Percentiles rank a stretch among this genome's conserved stretches.
Conservation (phyloP, 1,140 invertebrate species). For the Leptoteleia sp. region DNA sequence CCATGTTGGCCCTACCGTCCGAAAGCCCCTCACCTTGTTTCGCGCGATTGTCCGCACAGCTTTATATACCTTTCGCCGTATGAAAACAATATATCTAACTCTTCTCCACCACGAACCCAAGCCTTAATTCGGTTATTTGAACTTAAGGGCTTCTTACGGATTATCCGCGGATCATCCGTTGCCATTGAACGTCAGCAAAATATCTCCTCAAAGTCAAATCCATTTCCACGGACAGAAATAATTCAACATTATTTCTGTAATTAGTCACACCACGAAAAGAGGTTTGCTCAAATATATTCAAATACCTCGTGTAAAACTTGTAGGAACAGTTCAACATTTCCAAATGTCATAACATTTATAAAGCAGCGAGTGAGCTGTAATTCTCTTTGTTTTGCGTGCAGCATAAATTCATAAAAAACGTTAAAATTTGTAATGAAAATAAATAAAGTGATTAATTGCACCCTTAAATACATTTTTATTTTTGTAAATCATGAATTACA, state of each 20-base stretch:
- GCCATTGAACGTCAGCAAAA: slow-evolving; percentile 74
- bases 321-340: no score
- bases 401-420: no score
- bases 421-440: no score
- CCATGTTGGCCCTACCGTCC: slow-evolving; percentile 72
- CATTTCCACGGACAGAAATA: slow-evolving; percentile 62
- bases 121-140: slow-evolving; percentile 72
- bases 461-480: no score
- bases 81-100: slow-evolving; percentile 34
- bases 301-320: no score
- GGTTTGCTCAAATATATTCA: no score
- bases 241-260: slow-evolving; percentile 22
- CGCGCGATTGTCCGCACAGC: slow-evolving; percentile 24
- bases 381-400: no score
- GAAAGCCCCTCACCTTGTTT: slow-evolving; percentile 73
- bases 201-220: slow-evolving; percentile 75
- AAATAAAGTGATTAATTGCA: no score
- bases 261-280: slow-evolving; percentile 4
- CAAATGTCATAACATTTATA: no score
- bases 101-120: slow-evolving; percentile 56
- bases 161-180: slow-evolving; percentile 76
- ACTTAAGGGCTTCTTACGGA: slow-evolving; percentile 76
- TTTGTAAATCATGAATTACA: no score
- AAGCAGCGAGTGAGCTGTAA: no score
- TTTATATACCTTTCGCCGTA: slow-evolving; percentile 68